A percentile compares a stretch with the other conserved stretches of the same genome.
These are phyloP conservation scores for Melanaphis sacchari DNA, from an alignment of 1,140 invertebrate genomes.

Conservation along the genomic window DNA sequence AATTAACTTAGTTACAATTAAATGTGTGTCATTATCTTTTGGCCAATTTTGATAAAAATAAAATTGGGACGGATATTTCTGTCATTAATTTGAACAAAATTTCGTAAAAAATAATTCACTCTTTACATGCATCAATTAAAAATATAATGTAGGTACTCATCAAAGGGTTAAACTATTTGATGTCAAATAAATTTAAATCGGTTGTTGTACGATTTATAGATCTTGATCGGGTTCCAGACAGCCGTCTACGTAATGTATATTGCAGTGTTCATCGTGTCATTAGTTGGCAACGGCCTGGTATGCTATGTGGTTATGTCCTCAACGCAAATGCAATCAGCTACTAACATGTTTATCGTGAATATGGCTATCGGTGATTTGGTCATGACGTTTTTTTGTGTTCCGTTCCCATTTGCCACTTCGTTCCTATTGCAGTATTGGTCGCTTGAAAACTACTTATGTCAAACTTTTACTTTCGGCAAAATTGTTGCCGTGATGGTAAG, in stretches of 20 bases:
- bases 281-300: slow-evolving; percentile 81
- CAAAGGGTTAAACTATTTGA: neutral
- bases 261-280: slow-evolving; percentile 75
- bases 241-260: slow-evolving; percentile 78
- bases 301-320: slow-evolving; percentile 81
- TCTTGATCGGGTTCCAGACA: slow-evolving; percentile 68
- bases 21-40: too few species aligned
- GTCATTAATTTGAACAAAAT: too few species aligned
- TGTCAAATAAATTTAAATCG: neutral
- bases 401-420: slow-evolving; percentile 80
- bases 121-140: too few species aligned
- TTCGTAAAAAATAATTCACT: too few species aligned
- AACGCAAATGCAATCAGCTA: slow-evolving; percentile 83
- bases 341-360: slow-evolving; percentile 88
- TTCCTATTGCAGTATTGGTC: slow-evolving; percentile 83
- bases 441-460: slow-evolving; percentile 79
- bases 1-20: too few species aligned
- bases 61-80: too few species aligned
- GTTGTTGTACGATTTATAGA: neutral
- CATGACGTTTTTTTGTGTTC: slow-evolving; percentile 84
- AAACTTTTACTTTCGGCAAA: slow-evolving; percentile 78
- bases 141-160: too few species aligned
- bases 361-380: slow-evolving; percentile 84
- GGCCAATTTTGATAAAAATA: too few species aligned
- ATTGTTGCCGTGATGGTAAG: slow-evolving; percentile 77